Percentiles rank a stretch among this genome's conserved stretches.
Conservation (phyloP, 2,888 invertebrate species). For the Cerceris ruficornis region DNA sequence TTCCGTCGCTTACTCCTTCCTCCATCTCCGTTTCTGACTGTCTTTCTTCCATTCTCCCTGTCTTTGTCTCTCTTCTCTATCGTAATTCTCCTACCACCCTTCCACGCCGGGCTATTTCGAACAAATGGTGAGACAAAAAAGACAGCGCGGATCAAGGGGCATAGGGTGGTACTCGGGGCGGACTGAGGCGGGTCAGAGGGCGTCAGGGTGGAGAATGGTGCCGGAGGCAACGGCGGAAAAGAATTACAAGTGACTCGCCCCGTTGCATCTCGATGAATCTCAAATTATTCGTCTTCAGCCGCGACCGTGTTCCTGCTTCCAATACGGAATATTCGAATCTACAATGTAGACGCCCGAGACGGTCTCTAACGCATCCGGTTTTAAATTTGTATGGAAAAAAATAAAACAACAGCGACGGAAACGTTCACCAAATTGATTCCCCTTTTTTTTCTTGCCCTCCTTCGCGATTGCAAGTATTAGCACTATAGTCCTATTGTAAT, state of each 20-base stretch:
- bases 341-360: not conserved
- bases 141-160: conserved; percentile 48
- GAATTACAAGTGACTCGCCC: conserved; percentile 80
- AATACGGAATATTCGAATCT: conserved; percentile 34
- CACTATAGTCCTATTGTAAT: conserved; percentile 14
- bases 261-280: conserved; percentile 79
- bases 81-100: conserved; percentile 55
- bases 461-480: conserved; percentile 12
- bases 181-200: conserved; percentile 21
- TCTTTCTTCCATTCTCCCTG: not conserved
- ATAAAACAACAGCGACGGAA: not conserved
- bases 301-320: conserved; percentile 37
- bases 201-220: conserved; percentile 25
- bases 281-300: conserved; percentile 76
- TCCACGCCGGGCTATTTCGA: conserved; percentile 67
- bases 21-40: not conserved
- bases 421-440: not conserved
- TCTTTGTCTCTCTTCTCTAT: conserved; percentile 31
- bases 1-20: conserved; percentile 13
- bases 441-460: not conserved
- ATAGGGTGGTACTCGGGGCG: conserved; percentile 34
- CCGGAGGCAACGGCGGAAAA: conserved; percentile 71
- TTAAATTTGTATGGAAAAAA: conserved; percentile 27
- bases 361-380: conserved; percentile 23
- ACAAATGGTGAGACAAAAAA: conserved; percentile 75